Evolutionary conservation across 2,888 invertebrate genomes (phyloP).

Genomic region (Lydus trimaculatus): DNA sequence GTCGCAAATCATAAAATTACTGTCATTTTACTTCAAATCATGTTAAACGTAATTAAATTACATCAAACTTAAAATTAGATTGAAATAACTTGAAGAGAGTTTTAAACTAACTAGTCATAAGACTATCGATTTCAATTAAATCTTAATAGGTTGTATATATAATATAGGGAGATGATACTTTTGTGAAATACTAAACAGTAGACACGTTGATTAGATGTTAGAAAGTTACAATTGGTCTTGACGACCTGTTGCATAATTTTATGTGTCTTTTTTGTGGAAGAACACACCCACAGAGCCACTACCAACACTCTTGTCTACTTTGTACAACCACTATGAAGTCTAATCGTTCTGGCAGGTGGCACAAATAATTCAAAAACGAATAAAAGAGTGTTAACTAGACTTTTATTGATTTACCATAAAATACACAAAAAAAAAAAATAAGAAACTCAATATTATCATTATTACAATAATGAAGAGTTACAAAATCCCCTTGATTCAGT

Average conservation of each 20-base stretch:
- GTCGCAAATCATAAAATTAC: too few relatives aligned
- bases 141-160: background rate
- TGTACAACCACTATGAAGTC: background rate
- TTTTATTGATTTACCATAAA: background rate
- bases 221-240: background rate
- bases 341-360: background rate
- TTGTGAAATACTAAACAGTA: background rate
- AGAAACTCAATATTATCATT: background rate
- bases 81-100: background rate
- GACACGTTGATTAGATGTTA: background rate
- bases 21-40: background rate
- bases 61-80: background rate
- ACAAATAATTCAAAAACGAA: background rate
- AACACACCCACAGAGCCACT: background rate
- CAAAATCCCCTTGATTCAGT: background rate
- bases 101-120: background rate
- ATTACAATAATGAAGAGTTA: background rate
- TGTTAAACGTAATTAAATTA: background rate
- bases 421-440: background rate
- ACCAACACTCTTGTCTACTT: background rate
- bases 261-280: background rate
- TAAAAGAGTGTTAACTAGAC: background rate
- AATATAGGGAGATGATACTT: too few relatives aligned
- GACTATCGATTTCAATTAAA: background rate
- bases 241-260: constrained; percentile 8